These are phyloP conservation scores for Anthoptus insignis DNA, from an alignment of 2,888 invertebrate genomes.

Conservation along the genomic window DNA sequence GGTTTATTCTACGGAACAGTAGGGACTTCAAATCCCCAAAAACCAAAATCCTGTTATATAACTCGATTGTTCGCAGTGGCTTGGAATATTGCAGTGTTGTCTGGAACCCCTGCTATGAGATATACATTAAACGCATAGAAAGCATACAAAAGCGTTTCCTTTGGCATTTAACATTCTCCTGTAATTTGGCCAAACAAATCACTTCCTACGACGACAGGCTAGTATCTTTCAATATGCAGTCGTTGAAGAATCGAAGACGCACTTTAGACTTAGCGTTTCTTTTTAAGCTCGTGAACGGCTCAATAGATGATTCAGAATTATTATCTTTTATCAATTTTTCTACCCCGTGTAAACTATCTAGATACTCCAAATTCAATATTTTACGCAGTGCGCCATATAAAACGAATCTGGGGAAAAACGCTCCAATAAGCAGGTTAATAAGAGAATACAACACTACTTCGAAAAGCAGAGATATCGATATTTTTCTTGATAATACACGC, in stretches of 20 bases:
- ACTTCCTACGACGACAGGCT: background rate
- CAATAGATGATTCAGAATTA: background rate
- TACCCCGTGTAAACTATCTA: too few relatives aligned
- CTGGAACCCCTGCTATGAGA: background rate
- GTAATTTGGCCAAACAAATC: background rate
- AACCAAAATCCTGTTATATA: slow-evolving; percentile 3
- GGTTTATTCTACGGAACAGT: background rate
- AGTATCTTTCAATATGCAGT: background rate
- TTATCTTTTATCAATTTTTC: background rate
- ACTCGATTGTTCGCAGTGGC: background rate
- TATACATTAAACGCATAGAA: slow-evolving; percentile 11
- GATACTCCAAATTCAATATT: too few relatives aligned
- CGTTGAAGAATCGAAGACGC: background rate
- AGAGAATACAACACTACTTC: too few relatives aligned
- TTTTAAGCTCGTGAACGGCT: background rate
- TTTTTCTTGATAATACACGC: too few relatives aligned
- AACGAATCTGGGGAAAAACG: too few relatives aligned
- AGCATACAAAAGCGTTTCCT: slow-evolving; percentile 13
- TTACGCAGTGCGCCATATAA: too few relatives aligned
- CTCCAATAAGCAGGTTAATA: too few relatives aligned
- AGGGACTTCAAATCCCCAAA: background rate
- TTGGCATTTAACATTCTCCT: background rate
- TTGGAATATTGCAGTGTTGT: too few relatives aligned
- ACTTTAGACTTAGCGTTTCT: background rate
- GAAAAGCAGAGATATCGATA: too few relatives aligned